Base-by-base conservation (phyloP, 2,113 vertebrate species). In the Bubo blakistoni region DNA sequence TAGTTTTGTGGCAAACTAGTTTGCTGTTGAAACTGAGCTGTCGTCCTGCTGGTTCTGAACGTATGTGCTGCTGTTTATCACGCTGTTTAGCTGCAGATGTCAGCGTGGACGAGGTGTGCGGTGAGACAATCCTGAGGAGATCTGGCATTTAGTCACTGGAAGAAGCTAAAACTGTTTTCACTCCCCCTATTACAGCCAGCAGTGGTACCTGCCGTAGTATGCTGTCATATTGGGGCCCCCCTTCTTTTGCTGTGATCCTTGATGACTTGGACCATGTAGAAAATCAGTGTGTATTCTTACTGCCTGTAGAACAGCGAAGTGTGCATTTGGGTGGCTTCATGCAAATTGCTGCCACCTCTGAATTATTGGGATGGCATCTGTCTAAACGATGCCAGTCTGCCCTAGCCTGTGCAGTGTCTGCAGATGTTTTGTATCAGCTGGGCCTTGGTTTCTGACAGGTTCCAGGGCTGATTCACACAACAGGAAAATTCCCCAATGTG, bases 171-270 rank as follows among this genome's bases (percentile, higher is more conserved):
- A 15, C 46, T 83, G 16, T 55, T 69, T 74, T 79, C n/a, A 17
- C 11, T 88, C 29, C 17, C 26, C 2, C 36, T 69, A 0, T 38
- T 78, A 52, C 1, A 6, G 62, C 58, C 14, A 46, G 65, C 70
- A 78, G 38, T 9, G 16, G 38, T 67, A 55, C 66, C 17, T 67
- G 32, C 74, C 3, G 0, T 26, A 29, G 11, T 27, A 8, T 0
- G 0, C 51, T 85, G 11, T 65, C 6, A 1, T 54, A 54, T 17
- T 71, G 44, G n/a, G 49, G 42, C 26, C n/a, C 11, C 32, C 36
- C 62, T 29, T 74, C 26, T 79, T 67, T 70, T 55, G 13, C 52
- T 40, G 8, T 30, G 34, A 27, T 42, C 12, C 25, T 78, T 79
- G 42, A 32, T 34, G 24, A 42, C 55, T 16, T 58, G 65, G 55